Percentiles rank a stretch among this genome's conserved stretches.
Conservation (phyloP, 1,140 invertebrate genomes). For the Lutraria rhynchaena region DNA sequence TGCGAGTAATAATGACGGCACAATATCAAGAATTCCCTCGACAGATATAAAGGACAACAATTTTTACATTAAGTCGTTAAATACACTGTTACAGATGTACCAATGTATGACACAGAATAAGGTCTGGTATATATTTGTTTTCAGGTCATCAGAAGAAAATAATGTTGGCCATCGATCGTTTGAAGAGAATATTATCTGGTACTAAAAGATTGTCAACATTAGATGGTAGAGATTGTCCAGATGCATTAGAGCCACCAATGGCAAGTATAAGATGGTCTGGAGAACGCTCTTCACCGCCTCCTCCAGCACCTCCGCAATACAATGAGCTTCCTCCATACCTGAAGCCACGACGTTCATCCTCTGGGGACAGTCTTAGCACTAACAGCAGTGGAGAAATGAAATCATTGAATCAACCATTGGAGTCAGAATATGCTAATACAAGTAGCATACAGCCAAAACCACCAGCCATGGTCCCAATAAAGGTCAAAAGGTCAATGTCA, state of each 20-base stretch:
- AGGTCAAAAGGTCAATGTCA: conserved; percentile 78
- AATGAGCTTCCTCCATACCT: conserved; percentile 56
- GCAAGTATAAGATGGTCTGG: conserved; percentile 74
- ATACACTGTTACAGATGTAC: too few relatives aligned
- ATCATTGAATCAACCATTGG: conserved; percentile 42
- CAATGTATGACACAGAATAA: too few relatives aligned
- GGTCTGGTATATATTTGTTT: too few relatives aligned
- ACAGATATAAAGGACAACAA: too few relatives aligned
- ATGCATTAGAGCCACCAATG: conserved; percentile 69
- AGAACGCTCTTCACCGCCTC: conserved; percentile 54
- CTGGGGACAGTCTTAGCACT: conserved; percentile 78
- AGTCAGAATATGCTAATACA: conserved; percentile 51
- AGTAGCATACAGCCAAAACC: conserved; percentile 64
- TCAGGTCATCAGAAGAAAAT: conserved; percentile 99
- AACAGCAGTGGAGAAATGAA: conserved; percentile 76
- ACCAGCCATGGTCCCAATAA: conserved; percentile 82
- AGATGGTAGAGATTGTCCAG: conserved; percentile 66
- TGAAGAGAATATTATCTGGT: conserved; percentile 91
- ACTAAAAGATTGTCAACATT: conserved; percentile 73
- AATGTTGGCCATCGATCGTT: conserved; percentile 96
- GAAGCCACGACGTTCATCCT: conserved; percentile 74
- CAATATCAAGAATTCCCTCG: too few relatives aligned
- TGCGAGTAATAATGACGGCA: too few relatives aligned
- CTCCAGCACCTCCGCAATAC: conserved; percentile 59
- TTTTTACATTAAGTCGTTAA: too few relatives aligned